Evolutionary conservation across 2,113 vertebrate species (phyloP).

Genomic region (Macquaria australasica): DNA sequence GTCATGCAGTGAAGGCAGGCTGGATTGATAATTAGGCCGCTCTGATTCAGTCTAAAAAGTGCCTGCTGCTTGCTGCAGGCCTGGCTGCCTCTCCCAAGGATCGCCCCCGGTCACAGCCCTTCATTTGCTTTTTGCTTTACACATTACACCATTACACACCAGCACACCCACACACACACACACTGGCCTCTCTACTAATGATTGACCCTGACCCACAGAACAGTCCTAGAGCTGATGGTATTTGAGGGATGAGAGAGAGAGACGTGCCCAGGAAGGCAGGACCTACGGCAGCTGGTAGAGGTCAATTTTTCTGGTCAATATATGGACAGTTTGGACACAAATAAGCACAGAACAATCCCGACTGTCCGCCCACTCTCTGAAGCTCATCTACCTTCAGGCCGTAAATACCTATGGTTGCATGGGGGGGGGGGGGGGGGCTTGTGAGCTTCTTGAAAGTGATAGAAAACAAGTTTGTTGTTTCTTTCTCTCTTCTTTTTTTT

Average conservation of each 20-base stretch:
- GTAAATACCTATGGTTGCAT: slow-evolving; percentile 65
- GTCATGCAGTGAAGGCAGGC: slow-evolving; percentile 7
- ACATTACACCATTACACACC: slow-evolving; percentile 16
- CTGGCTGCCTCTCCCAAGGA: slow-evolving; percentile 48
- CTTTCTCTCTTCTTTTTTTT: not conserved
- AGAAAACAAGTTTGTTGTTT: not conserved
- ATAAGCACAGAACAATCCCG: slow-evolving; percentile 67
- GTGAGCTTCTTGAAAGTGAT: not conserved
- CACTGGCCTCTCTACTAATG: slow-evolving; percentile 13
- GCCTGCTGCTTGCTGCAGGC: slow-evolving; percentile 52
- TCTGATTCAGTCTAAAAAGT: slow-evolving; percentile 39
- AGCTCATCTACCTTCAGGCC: slow-evolving; percentile 60
- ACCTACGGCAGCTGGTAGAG: slow-evolving; percentile 61
- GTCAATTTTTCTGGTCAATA: slow-evolving; percentile 76
- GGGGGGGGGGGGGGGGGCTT: not conserved
- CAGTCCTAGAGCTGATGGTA: slow-evolving; percentile 23
- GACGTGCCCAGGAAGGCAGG: slow-evolving; percentile 28
- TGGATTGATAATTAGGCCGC: slow-evolving; percentile 58
- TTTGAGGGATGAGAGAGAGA: slow-evolving; percentile 22
- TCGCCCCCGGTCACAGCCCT: slow-evolving; percentile 54
- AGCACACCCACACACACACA: slow-evolving; percentile 23
- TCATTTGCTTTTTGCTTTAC: slow-evolving; percentile 57
- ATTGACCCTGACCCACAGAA: slow-evolving; percentile 45
- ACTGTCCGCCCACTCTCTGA: slow-evolving; percentile 59
- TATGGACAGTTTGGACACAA: slow-evolving; percentile 73